phyloP scores from a whole-genome alignment of 2,113 vertebrate genomes.

The Myodes glareolus region DNA sequence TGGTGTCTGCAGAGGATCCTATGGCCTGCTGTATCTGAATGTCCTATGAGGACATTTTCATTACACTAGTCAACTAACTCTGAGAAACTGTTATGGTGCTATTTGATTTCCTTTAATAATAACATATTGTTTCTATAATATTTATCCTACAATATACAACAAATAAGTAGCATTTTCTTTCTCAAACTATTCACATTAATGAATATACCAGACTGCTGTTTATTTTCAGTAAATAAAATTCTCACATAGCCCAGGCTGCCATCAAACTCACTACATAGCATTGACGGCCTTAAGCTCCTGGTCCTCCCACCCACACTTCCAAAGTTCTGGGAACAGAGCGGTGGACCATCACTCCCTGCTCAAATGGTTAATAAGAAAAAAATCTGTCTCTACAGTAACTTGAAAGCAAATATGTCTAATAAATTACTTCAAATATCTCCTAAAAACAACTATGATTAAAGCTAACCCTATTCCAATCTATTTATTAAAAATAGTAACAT shows the following conservation, averaged over 20 bases:
- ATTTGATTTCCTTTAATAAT: conserved; percentile 35
- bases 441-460: conserved; percentile 66
- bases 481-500: conserved; percentile 55
- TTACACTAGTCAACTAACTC: conserved; percentile 54
- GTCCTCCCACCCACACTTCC: not conserved
- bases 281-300: not conserved
- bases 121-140: not conserved
- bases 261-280: not conserved
- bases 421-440: conserved; percentile 56
- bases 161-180: conserved; percentile 5
- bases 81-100: not conserved
- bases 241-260: not conserved
- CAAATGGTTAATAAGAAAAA: not conserved
- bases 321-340: not conserved
- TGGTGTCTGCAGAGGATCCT: conserved; percentile 21
- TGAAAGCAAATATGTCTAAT: conserved; percentile 46
- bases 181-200: conserved; percentile 19
- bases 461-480: not conserved
- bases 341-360: not conserved
- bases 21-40: conserved; percentile 24
- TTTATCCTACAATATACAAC: conserved; percentile 2
- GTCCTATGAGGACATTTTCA: conserved; percentile 41
- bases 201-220: not conserved
- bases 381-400: conserved; percentile 28
- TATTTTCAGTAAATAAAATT: not conserved